Evolutionary conservation across 2,888 invertebrate genomes (phyloP).

Genomic region (Cheilosia variabilis): DNA sequence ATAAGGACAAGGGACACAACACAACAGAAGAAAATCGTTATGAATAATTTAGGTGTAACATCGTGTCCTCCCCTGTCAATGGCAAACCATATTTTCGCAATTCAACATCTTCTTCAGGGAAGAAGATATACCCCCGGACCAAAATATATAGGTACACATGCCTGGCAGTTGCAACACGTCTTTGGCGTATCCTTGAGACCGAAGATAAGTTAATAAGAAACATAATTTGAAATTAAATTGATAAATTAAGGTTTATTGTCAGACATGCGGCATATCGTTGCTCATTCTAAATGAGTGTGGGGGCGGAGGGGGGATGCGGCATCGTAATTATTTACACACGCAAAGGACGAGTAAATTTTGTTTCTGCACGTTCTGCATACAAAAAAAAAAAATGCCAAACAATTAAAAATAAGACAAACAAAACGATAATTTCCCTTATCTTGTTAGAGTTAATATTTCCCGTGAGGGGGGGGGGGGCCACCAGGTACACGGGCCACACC

Average conservation of each 20-base stretch:
- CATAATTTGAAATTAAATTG: slow-evolving; percentile 76
- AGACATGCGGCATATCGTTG: slow-evolving; percentile 70
- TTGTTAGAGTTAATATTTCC: slow-evolving; percentile 63
- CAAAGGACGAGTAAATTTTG: slow-evolving; percentile 54
- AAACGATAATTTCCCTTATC: slow-evolving; percentile 71
- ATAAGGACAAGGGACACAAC: slow-evolving; percentile 62
- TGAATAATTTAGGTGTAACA: slow-evolving; percentile 76
- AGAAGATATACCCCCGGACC: too few relatives aligned
- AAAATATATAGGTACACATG: neutral
- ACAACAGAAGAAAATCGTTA: slow-evolving; percentile 62
- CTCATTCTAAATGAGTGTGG: slow-evolving; percentile 4
- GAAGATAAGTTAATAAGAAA: slow-evolving; percentile 72
- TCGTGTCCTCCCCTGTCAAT: slow-evolving; percentile 67
- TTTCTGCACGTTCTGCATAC: slow-evolving; percentile 27
- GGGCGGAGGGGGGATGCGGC: slow-evolving; percentile 4
- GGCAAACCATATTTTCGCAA: slow-evolving; percentile 62
- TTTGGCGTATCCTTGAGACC: slow-evolving; percentile 60
- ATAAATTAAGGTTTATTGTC: slow-evolving; percentile 79
- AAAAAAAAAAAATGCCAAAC: slow-evolving; percentile 59
- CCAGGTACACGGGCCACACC: too few relatives aligned
- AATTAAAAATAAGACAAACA: slow-evolving; percentile 74
- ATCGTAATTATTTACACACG: slow-evolving; percentile 79
- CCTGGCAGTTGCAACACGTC: slow-evolving; percentile 61
- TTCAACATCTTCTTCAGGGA: slow-evolving; percentile 49
- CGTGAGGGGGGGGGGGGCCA: neutral